These are phyloP conservation scores for Danio kyathit DNA, from an alignment of 2,797 vertebrate genomes.

Conservation along the genomic window DNA sequence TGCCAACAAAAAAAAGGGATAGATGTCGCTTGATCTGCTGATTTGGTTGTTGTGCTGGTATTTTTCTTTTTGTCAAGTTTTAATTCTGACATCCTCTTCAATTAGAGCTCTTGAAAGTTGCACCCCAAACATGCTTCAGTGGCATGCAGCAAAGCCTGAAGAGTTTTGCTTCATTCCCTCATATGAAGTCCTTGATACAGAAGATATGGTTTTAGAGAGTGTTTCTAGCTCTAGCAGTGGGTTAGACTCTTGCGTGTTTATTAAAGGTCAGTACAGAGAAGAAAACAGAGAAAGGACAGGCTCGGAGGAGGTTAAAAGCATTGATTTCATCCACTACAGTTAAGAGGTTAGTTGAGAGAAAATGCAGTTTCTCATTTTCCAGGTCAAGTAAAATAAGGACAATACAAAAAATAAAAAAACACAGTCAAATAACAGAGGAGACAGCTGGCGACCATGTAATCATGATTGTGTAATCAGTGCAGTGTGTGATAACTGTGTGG, in stretches of 20 bases:
- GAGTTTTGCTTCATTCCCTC: slow-evolving; percentile 73
- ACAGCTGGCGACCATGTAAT: slow-evolving; percentile 65
- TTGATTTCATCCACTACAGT: slow-evolving; percentile 81
- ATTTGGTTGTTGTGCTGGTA: slow-evolving; percentile 35
- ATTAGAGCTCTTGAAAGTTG: slow-evolving; percentile 71
- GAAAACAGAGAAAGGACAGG: slow-evolving; percentile 63
- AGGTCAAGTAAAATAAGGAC: slow-evolving; percentile 72
- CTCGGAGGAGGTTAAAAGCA: slow-evolving; percentile 74
- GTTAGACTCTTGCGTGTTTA: slow-evolving; percentile 82
- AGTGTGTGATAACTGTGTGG: slow-evolving; percentile 32
- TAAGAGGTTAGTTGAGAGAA: slow-evolving; percentile 82
- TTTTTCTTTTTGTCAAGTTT: slow-evolving; percentile 64
- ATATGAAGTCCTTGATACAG: slow-evolving; percentile 75
- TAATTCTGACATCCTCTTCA: slow-evolving; percentile 69
- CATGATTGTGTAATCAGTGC: slow-evolving; percentile 59
- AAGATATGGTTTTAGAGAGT: slow-evolving; percentile 71
- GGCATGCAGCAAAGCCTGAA: slow-evolving; percentile 81
- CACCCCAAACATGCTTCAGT: slow-evolving; percentile 82
- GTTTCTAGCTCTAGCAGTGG: slow-evolving; percentile 79
- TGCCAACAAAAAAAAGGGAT: slow-evolving; percentile 71
- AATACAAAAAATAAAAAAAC: slow-evolving; percentile 74
- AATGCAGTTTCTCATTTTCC: slow-evolving; percentile 87
- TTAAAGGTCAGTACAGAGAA: slow-evolving; percentile 78
- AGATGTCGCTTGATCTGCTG: slow-evolving; percentile 69
- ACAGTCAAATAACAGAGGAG: slow-evolving; percentile 74